Evolutionary conservation across 2,113 vertebrate species (phyloP), one percentile per base, ranked within the genome.

Genomic region (Geococcyx californianus): DNA sequence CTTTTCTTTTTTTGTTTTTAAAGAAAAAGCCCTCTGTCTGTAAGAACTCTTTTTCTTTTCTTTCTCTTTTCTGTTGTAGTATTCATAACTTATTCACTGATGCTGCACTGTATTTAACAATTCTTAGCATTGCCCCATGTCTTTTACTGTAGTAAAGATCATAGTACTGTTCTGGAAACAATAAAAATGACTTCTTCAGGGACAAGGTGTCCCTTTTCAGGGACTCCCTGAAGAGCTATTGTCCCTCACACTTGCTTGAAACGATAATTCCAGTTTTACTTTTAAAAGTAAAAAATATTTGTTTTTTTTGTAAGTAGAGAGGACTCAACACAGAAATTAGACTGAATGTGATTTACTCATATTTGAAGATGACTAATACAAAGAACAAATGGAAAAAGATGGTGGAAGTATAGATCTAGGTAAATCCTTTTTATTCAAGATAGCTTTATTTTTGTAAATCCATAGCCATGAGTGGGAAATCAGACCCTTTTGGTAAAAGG

Each of bases 331-430:
- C 2, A 8, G 5, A 49, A 44, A 29, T 55, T 73, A 59, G 14
- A 29, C 2, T 56, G 25, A 21, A 8, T 24, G 11, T 33, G 34
- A 52, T 0, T 17, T 26, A 23, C 1, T 2, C 2, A 7, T 56
- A 54, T 51, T 47, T 83, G 21, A 74, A 91, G 34, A 51, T 42
- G 25, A 3, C 6, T 28, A 51, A 64, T 70, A 3, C 34, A 74
- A 52, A 56, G 47, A 56, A 79, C 4, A 84, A 87, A 76, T 33
- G 15, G 40, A 42, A 75, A 66, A 76, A 8, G 45, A 47, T 34
- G 36, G 74, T 34, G 9, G 12, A 62, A 21, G 36, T 42, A 49
- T 7, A 75, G 7, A 21, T 31, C 6, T 6, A 5, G 8, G 9
- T 52, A 2, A 38, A 17, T 40, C 7, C 15, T 63, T 73, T 68